phyloP scores from a whole-genome alignment of 2,888 invertebrate species.

The Zeuzera pyrina region DNA sequence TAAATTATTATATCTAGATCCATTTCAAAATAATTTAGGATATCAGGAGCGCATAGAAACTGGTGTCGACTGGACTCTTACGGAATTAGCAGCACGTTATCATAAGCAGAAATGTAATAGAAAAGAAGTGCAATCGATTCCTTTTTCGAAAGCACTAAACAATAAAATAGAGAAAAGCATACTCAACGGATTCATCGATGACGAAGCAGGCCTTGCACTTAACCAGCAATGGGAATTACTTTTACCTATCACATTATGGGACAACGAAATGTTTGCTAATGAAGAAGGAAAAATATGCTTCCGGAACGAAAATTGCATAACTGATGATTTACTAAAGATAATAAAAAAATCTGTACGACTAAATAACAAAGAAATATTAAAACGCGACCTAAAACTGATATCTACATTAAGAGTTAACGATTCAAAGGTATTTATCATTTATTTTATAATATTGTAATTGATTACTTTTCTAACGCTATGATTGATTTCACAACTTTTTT shows the following conservation, averaged over 20 bases:
- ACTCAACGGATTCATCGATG: slow-evolving; percentile 37
- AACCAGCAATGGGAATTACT: slow-evolving; percentile 47
- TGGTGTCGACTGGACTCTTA: slow-evolving; percentile 46
- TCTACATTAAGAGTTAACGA: slow-evolving; percentile 41
- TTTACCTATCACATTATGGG: slow-evolving; percentile 47
- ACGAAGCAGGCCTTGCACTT: slow-evolving; percentile 33
- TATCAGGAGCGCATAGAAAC: slow-evolving; percentile 48
- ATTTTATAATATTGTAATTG: neutral
- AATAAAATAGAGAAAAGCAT: slow-evolving; percentile 45
- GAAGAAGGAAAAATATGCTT: slow-evolving; percentile 51
- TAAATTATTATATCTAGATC: neutral
- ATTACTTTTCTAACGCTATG: neutral
- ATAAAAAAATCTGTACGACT: slow-evolving; percentile 36
- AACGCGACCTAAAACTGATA: slow-evolving; percentile 32
- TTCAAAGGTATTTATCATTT: slow-evolving; percentile 27
- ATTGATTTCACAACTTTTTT: slow-evolving; percentile 12
- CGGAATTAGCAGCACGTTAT: slow-evolving; percentile 32
- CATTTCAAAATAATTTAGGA: slow-evolving; percentile 25
- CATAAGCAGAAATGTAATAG: slow-evolving; percentile 33
- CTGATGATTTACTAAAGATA: slow-evolving; percentile 37
- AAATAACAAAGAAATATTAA: slow-evolving; percentile 32
- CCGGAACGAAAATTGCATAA: slow-evolving; percentile 36
- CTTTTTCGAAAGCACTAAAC: slow-evolving; percentile 41
- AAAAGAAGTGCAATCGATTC: slow-evolving; percentile 22
- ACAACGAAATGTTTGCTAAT: slow-evolving; percentile 43